These are phyloP conservation scores for Cheilosia vulpina DNA, from an alignment of 2,888 invertebrate species.

Conservation along the genomic window DNA sequence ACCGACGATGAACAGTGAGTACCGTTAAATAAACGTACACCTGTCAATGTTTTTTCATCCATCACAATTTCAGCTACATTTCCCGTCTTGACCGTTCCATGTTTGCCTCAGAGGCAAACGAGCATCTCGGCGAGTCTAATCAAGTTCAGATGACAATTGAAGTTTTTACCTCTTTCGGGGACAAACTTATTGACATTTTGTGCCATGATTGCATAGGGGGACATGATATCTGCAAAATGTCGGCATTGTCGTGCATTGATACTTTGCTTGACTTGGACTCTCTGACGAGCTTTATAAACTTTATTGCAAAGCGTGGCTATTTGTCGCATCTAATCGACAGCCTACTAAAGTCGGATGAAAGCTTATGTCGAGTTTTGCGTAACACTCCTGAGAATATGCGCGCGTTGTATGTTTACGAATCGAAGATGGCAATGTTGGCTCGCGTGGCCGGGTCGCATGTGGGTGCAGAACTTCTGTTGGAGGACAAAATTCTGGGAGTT, in stretches of 20 bases:
- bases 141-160: conserved; percentile 84
- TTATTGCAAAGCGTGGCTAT: conserved; percentile 87
- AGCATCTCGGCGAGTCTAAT: conserved; percentile 85
- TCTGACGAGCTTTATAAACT: conserved; percentile 87
- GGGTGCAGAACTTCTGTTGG: conserved; percentile 88
- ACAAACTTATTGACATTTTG: conserved; percentile 90
- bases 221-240: conserved; percentile 95
- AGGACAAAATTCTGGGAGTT: conserved; percentile 86
- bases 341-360: conserved; percentile 89
- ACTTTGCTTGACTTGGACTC: conserved; percentile 90
- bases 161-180: conserved; percentile 90
- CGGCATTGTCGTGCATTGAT: conserved; percentile 92
- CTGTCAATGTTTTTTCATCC: conserved; percentile 50
- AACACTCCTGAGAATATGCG: conserved; percentile 88
- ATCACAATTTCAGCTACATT: conserved; percentile 85
- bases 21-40: conserved; percentile 77
- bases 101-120: conserved; percentile 84
- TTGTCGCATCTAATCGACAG: conserved; percentile 93
- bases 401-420: conserved; percentile 93
- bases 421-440: conserved; percentile 92
- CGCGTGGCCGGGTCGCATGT: conserved; percentile 88
- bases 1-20: conserved; percentile 76
- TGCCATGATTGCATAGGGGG: conserved; percentile 95
- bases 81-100: conserved; percentile 87
- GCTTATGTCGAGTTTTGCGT: conserved; percentile 87